A percentile compares a stretch with the other conserved stretches of the same genome.
phyloP scores from a whole-genome alignment of 2,888 invertebrate genomes.

The Aspidiotus destructor region DNA sequence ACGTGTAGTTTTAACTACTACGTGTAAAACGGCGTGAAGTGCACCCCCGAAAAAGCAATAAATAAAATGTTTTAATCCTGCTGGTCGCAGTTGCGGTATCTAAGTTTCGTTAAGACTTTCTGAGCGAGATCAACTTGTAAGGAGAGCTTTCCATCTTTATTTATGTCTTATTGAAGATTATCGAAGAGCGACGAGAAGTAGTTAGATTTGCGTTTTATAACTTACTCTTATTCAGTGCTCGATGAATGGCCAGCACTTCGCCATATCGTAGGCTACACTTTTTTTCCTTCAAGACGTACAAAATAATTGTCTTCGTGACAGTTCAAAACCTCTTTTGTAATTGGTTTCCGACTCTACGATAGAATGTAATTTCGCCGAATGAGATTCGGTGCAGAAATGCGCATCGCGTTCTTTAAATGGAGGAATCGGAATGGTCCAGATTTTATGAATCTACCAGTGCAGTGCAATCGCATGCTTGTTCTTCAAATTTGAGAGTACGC shows the following conservation, averaged over 20 bases:
- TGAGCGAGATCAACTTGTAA: constrained; percentile 32
- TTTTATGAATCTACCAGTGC: too few relatives aligned
- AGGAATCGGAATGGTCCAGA: too few relatives aligned
- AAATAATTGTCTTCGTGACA: not conserved
- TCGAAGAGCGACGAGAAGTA: constrained; percentile 35
- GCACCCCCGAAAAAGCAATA: constrained; percentile 17
- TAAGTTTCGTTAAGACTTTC: constrained; percentile 32
- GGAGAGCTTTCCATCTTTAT: constrained; percentile 36
- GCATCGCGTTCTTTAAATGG: too few relatives aligned
- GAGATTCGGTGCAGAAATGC: not conserved
- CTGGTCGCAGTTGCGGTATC: constrained; percentile 30
- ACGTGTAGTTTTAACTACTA: not conserved
- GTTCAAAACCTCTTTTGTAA: not conserved
- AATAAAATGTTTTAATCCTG: constrained; percentile 33
- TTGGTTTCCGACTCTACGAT: too few relatives aligned
- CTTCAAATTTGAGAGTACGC: too few relatives aligned
- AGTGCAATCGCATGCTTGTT: too few relatives aligned
- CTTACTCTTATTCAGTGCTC: not conserved
- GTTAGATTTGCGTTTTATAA: constrained; percentile 9
- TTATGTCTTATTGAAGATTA: constrained; percentile 40
- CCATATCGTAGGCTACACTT: not conserved
- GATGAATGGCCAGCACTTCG: not conserved
- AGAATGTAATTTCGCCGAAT: not conserved
- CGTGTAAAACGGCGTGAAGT: not conserved
- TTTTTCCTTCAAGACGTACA: not conserved